Percentiles rank a stretch among this genome's conserved stretches.
These are phyloP conservation scores for Thera britannica DNA, from an alignment of 2,888 invertebrate species.

Conservation along the genomic window DNA sequence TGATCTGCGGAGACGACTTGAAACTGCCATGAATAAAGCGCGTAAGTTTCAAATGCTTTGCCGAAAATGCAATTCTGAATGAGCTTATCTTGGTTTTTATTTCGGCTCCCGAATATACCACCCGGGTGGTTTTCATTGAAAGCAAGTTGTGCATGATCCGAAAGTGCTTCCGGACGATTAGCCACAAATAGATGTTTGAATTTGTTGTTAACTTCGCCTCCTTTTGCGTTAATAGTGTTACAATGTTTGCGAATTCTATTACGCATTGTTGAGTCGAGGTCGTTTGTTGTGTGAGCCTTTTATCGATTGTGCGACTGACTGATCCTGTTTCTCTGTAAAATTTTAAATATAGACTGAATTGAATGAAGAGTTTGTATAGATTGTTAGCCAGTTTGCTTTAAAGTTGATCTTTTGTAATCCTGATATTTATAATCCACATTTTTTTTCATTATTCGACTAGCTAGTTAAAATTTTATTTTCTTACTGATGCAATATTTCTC, in stretches of 20 bases:
- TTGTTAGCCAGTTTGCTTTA: constrained; percentile 15
- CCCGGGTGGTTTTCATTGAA: constrained; percentile 71
- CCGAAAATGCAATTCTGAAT: constrained; percentile 23
- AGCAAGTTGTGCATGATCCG: constrained; percentile 75
- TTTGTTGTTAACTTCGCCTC: constrained; percentile 83
- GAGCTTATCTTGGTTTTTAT: constrained; percentile 30
- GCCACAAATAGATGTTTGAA: constrained; percentile 78
- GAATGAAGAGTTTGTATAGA: constrained; percentile 9
- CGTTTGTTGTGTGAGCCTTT: constrained; percentile 68
- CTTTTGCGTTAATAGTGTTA: constrained; percentile 83
- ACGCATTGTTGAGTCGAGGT: constrained; percentile 75
- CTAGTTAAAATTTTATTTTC: background rate
- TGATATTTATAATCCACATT: background rate
- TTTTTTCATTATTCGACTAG: background rate
- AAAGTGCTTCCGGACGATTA: constrained; percentile 81
- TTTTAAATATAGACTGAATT: constrained; percentile 27
- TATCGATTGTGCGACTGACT: constrained; percentile 70
- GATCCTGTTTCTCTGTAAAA: constrained; percentile 64
- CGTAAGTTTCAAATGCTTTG: constrained; percentile 62
- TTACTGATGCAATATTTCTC: background rate
- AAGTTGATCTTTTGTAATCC: constrained; percentile 9
- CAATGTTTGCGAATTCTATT: constrained; percentile 84
- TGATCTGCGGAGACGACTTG: constrained; percentile 67
- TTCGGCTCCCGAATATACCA: constrained; percentile 57
- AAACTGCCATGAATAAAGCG: constrained; percentile 76